phyloP scores from a whole-genome alignment of 2,797 vertebrate species.

The Pempheris klunzingeri region DNA sequence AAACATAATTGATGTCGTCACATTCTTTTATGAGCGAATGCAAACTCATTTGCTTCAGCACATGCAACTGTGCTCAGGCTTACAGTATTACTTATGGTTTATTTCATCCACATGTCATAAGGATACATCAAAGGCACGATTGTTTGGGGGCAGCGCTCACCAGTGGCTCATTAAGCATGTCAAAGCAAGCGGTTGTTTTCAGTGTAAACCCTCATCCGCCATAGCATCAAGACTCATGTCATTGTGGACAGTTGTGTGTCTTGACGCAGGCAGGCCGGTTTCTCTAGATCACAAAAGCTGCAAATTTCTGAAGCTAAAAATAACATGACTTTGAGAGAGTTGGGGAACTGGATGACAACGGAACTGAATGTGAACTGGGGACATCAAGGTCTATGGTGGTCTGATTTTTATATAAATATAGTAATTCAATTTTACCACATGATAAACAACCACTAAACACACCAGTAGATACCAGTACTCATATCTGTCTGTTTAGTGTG shows the following conservation, averaged over 20 bases:
- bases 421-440: neutral
- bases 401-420: neutral
- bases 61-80: slow-evolving; percentile 1
- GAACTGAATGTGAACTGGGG: neutral
- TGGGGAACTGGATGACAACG: no score
- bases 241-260: neutral
- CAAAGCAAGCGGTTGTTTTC: slow-evolving; percentile 29
- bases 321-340: neutral
- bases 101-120: slow-evolving; percentile 40
- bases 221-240: neutral
- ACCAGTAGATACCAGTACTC: neutral
- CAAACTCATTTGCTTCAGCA: slow-evolving; percentile 42
- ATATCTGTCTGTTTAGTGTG: neutral
- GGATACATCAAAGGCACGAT: slow-evolving; percentile 25
- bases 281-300: no score
- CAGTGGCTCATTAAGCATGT: neutral
- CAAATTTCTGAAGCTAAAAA: neutral
- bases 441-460: neutral
- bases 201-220: neutral
- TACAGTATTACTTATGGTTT: slow-evolving; percentile 6
- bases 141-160: slow-evolving; percentile 27
- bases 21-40: slow-evolving; percentile 39
- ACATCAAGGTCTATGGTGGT: no score
- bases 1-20: slow-evolving; percentile 62
- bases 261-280: no score